Evolutionary conservation across 2,797 vertebrate genomes (phyloP).

Genomic region (Spinibarbus caldwelli): DNA sequence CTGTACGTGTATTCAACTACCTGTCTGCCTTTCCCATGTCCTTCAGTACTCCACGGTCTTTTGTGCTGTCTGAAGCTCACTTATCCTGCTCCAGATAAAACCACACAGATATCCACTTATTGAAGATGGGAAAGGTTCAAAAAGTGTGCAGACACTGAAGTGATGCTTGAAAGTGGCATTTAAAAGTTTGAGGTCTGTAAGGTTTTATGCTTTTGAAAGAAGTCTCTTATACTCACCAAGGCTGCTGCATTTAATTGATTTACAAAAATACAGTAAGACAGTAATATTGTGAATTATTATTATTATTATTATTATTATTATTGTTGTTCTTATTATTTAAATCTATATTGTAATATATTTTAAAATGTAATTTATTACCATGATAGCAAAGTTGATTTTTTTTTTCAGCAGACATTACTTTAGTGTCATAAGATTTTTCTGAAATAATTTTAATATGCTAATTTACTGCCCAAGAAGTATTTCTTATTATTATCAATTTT

Average conservation of each 20-base stretch:
- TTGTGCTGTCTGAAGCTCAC: conserved; percentile 37
- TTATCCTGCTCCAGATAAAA: conserved; percentile 21
- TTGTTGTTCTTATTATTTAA: too few relatives aligned
- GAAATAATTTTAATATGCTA: not conserved
- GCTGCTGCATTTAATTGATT: too few relatives aligned
- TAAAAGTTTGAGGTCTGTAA: too few relatives aligned
- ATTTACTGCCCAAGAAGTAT: not conserved
- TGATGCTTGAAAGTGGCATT: not conserved
- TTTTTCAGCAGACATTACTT: too few relatives aligned
- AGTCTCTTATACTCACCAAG: too few relatives aligned
- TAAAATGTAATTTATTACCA: not conserved
- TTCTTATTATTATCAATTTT: not conserved
- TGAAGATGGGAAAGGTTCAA: not conserved
- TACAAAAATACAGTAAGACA: too few relatives aligned
- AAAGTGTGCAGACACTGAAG: not conserved
- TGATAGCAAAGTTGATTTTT: too few relatives aligned
- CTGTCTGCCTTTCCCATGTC: conserved; percentile 51
- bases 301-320: too few relatives aligned
- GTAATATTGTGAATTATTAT: too few relatives aligned
- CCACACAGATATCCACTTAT: not conserved
- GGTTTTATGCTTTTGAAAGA: too few relatives aligned
- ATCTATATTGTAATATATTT: not conserved
- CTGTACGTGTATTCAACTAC: conserved; percentile 53
- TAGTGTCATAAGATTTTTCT: too few relatives aligned
- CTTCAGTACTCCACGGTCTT: conserved; percentile 50